Conservation (phyloP, 2,888 invertebrate species). For the Fabriciana adippe region DNA sequence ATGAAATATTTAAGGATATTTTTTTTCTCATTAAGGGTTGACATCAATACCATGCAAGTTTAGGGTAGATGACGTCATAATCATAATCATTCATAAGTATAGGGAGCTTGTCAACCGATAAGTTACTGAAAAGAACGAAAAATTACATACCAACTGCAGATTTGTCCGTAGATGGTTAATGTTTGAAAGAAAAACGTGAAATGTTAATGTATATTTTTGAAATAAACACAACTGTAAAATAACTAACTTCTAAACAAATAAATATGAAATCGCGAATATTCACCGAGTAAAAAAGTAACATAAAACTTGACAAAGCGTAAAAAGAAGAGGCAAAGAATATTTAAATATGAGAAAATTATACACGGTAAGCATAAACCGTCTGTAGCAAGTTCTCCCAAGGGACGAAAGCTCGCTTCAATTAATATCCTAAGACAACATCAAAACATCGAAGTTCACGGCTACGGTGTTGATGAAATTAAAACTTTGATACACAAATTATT, state of each 20-base stretch:
- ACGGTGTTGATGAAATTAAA: constrained; percentile 21
- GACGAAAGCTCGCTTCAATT: neutral
- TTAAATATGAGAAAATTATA: neutral
- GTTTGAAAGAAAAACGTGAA: constrained; percentile 72
- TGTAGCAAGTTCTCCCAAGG: constrained; percentile 20
- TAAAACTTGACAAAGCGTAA: neutral
- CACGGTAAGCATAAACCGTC: constrained; percentile 7
- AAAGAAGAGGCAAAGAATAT: constrained; percentile 1
- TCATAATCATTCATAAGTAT: constrained; percentile 25
- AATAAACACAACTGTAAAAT: constrained; percentile 16
- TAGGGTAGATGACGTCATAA: constrained; percentile 37
- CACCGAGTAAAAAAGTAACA: neutral
- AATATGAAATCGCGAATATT: neutral
- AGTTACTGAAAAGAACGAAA: constrained; percentile 47
- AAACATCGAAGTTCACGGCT: constrained; percentile 8
- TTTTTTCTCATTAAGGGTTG: constrained; percentile 22
- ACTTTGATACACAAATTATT: constrained; percentile 23
- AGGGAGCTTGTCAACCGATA: constrained; percentile 57
- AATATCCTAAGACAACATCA: constrained; percentile 23
- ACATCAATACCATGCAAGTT: constrained; percentile 52
- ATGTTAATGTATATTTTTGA: constrained; percentile 49
- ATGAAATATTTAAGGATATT: constrained; percentile 30
- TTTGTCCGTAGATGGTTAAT: constrained; percentile 69
- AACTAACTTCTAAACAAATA: neutral
- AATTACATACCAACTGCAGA: constrained; percentile 77